phyloP scores from a whole-genome alignment of 1,140 invertebrate species.

The Oryctes rhinoceros region DNA sequence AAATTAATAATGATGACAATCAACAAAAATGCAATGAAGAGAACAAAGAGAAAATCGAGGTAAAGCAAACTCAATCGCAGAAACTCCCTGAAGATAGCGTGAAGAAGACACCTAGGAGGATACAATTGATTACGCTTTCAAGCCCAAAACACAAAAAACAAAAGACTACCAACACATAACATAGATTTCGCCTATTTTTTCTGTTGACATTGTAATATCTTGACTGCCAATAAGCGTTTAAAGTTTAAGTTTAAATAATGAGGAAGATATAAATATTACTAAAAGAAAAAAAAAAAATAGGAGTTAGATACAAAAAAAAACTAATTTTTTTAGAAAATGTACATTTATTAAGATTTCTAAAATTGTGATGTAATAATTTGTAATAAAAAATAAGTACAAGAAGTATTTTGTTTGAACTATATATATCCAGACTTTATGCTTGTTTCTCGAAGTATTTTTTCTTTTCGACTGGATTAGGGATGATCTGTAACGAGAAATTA shows the following conservation, averaged over 20 bases:
- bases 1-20: background rate
- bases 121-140: constrained; percentile 76
- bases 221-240: constrained; percentile 14
- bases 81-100: constrained; percentile 19
- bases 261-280: background rate
- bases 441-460: constrained; percentile 75
- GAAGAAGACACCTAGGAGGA: constrained; percentile 68
- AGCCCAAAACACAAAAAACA: constrained; percentile 76
- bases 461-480: constrained; percentile 77
- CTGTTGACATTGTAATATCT: background rate
- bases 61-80: constrained; percentile 47
- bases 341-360: constrained; percentile 39
- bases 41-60: constrained; percentile 42
- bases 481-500: constrained; percentile 68
- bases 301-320: background rate
- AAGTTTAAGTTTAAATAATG: background rate
- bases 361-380: constrained; percentile 42
- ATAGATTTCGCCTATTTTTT: background rate
- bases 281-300: background rate
- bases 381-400: constrained; percentile 27
- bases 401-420: background rate
- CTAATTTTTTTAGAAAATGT: constrained; percentile 34
- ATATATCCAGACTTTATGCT: constrained; percentile 41
- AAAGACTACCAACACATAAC: constrained; percentile 26
- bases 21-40: constrained; percentile 48